Evolutionary conservation across 2,113 vertebrate genomes (phyloP).

Genomic region (Anhinga rufa): DNA sequence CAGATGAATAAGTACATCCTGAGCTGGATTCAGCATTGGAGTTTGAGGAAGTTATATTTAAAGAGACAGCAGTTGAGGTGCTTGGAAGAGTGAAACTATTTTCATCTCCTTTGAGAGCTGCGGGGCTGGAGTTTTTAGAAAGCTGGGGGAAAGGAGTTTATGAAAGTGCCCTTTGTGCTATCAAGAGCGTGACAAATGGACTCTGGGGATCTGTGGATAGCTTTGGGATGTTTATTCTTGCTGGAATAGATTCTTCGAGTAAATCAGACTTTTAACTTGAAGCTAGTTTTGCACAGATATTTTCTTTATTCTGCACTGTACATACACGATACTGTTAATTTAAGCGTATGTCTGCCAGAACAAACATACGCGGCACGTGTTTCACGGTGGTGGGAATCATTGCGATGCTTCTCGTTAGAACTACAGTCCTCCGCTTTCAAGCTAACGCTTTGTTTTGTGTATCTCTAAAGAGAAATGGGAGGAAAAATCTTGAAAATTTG

Average conservation of each 20-base stretch:
- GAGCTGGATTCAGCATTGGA: conserved; percentile 25
- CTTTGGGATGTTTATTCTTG: background rate
- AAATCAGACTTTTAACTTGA: background rate
- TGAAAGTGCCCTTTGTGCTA: conserved; percentile 28
- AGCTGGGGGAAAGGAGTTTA: background rate
- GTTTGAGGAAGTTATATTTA: conserved; percentile 50
- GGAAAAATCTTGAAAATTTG: background rate
- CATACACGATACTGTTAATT: background rate
- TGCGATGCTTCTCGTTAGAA: background rate
- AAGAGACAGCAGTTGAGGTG: conserved; percentile 26
- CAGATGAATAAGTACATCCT: conserved; percentile 49
- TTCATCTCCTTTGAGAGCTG: background rate
- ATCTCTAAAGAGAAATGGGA: background rate
- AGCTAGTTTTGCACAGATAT: background rate
- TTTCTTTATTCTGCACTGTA: background rate
- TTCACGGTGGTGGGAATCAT: background rate
- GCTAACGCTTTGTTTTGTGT: background rate
- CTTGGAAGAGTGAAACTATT: background rate
- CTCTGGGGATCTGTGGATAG: background rate
- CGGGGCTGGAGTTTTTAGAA: background rate
- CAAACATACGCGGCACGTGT: background rate
- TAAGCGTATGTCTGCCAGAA: background rate
- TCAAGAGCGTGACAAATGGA: background rate
- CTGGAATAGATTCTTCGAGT: background rate
- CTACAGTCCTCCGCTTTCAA: background rate